Evolutionary conservation across 2,888 invertebrate species (phyloP).

Genomic region (Standfussiana lucernea): DNA sequence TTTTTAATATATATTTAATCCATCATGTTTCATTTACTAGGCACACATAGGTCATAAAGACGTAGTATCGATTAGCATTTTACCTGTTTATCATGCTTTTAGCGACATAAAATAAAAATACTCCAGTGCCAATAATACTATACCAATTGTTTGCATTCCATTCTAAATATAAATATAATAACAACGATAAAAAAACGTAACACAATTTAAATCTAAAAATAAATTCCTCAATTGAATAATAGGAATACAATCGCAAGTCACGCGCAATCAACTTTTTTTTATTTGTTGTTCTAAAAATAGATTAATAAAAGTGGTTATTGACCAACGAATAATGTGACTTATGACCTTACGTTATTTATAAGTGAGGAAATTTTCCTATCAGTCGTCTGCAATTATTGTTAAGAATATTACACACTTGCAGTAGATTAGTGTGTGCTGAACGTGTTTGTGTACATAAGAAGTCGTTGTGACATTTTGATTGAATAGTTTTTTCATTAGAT

Average conservation of each 20-base stretch:
- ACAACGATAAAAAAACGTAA: conserved; percentile 21
- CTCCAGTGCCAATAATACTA: neutral
- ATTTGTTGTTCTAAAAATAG: conserved; percentile 31
- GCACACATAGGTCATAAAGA: neutral
- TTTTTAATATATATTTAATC: too few species aligned
- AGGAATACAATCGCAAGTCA: conserved; percentile 36
- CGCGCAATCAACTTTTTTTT: conserved; percentile 37
- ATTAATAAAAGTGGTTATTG: conserved; percentile 27
- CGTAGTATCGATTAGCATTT: neutral
- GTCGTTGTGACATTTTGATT: conserved; percentile 23
- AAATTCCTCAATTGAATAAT: conserved; percentile 33
- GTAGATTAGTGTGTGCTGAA: conserved; percentile 4
- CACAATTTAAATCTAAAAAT: conserved; percentile 36
- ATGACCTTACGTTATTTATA: conserved; percentile 50
- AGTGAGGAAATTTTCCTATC: conserved; percentile 49
- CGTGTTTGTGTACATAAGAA: conserved; percentile 6
- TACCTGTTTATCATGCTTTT: neutral
- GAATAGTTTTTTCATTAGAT: neutral
- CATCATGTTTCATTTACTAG: conserved; percentile 9
- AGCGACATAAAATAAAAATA: neutral
- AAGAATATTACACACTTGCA: conserved; percentile 38
- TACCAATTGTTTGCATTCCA: conserved; percentile 4
- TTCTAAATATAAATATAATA: conserved; percentile 29
- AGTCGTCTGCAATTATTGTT: conserved; percentile 19
- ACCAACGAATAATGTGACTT: conserved; percentile 30